Conservation (phyloP, 1,140 invertebrate genomes). For the Plectrocnemia conspersa region DNA sequence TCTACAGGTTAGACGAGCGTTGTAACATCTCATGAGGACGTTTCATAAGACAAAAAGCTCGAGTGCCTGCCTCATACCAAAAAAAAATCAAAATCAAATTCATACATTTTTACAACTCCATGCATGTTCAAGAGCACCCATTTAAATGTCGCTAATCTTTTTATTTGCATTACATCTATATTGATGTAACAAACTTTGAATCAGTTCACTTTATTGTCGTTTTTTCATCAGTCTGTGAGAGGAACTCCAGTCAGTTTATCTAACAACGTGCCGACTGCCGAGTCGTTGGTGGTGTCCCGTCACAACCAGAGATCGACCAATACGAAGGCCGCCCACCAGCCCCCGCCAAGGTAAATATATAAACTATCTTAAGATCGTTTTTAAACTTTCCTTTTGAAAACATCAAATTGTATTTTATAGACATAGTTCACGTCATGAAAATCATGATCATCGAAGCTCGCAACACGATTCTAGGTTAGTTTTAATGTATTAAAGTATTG, state of each 20-base stretch:
- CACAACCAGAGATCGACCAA: constrained; percentile 53
- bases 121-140: no score
- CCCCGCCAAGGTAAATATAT: constrained; percentile 22
- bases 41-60: no score
- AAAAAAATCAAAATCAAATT: no score
- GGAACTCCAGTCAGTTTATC: constrained; percentile 29
- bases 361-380: neutral
- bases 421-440: constrained; percentile 35
- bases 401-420: constrained; percentile 39
- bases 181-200: no score
- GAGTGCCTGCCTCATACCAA: no score
- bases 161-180: no score
- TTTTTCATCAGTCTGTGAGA: constrained; percentile 16
- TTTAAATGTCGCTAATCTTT: no score
- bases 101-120: no score
- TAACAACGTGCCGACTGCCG: constrained; percentile 43
- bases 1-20: constrained; percentile 23
- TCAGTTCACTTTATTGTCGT: neutral
- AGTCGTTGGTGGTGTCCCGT: constrained; percentile 48
- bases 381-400: neutral
- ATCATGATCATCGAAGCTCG: constrained; percentile 29
- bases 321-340: constrained; percentile 40
- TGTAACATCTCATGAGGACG: no score
- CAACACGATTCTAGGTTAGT: constrained; percentile 29
- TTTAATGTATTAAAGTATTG: no score